Conservation (phyloP, 1,140 invertebrate species). For the Ips nitidus region DNA sequence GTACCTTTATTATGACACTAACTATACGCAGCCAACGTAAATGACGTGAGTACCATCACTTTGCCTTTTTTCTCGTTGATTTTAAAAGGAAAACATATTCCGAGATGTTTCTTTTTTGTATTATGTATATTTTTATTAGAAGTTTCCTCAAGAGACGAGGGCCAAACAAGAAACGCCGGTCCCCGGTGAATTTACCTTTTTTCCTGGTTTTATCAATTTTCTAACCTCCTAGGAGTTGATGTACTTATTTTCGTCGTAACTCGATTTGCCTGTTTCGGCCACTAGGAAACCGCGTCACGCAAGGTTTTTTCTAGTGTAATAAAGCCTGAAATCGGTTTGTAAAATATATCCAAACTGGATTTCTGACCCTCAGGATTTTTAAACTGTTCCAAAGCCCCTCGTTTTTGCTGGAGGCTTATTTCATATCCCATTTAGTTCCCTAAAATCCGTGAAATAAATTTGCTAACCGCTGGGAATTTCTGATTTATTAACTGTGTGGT, state of each 20-base stretch:
- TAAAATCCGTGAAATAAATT: conserved; percentile 47
- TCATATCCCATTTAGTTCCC: conserved; percentile 47
- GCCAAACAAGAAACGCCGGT: conserved; percentile 23
- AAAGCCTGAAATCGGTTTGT: too few relatives aligned
- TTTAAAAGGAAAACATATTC: conserved; percentile 14
- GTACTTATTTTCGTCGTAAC: conserved; percentile 28
- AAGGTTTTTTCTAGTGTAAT: too few relatives aligned
- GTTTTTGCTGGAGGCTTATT: conserved; percentile 37
- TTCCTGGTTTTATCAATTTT: conserved; percentile 31
- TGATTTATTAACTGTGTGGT: conserved; percentile 37
- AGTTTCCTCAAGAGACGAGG: conserved; percentile 12
- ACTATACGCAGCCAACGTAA: background rate
- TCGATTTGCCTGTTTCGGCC: conserved; percentile 17
- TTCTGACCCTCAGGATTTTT: background rate
- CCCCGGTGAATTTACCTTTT: conserved; percentile 23
- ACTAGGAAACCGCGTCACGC: too few relatives aligned
- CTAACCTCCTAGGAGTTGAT: conserved; percentile 22
- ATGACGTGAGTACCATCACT: background rate
- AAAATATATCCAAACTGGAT: too few relatives aligned
- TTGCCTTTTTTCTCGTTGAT: background rate
- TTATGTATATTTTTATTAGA: conserved; percentile 33
- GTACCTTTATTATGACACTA: conserved; percentile 33
- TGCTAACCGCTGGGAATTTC: conserved; percentile 23
- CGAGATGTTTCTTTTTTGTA: conserved; percentile 13
- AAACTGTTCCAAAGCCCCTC: conserved; percentile 17